Conservation (phyloP, 2,888 invertebrate species). For the Leucophora obtusa region DNA sequence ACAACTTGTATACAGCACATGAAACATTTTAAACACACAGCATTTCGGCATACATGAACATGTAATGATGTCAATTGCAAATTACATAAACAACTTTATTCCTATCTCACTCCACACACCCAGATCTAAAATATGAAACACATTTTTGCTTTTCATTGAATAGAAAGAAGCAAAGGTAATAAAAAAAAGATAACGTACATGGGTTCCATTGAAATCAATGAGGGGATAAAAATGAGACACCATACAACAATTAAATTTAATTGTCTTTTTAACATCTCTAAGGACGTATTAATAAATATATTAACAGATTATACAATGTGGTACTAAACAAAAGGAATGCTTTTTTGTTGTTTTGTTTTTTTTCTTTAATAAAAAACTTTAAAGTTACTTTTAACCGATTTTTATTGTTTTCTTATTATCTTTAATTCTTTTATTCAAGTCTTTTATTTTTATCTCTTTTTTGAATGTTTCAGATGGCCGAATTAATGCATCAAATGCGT, state of each 20-base stretch:
- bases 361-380: neutral
- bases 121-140: neutral
- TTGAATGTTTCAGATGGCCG: constrained; percentile 75
- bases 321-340: neutral
- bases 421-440: neutral
- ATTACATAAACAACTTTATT: neutral
- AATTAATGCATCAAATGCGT: constrained; percentile 79
- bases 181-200: constrained; percentile 3
- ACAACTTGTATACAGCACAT: constrained; percentile 5
- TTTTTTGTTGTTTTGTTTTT: neutral
- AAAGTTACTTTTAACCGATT: neutral
- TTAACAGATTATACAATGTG: neutral
- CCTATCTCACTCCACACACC: too few species aligned
- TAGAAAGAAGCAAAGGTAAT: neutral
- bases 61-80: constrained; percentile 20
- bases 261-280: constrained; percentile 22
- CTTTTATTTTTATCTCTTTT: constrained; percentile 7
- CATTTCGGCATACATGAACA: neutral
- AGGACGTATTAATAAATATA: constrained; percentile 15
- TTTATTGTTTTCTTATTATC: constrained; percentile 2
- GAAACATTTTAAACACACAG: constrained; percentile 3
- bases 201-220: neutral
- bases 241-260: constrained; percentile 37
- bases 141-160: neutral
- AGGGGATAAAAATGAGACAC: neutral